phyloP scores from a whole-genome alignment of 2,888 invertebrate genomes.

The Eristalis pertinax region DNA sequence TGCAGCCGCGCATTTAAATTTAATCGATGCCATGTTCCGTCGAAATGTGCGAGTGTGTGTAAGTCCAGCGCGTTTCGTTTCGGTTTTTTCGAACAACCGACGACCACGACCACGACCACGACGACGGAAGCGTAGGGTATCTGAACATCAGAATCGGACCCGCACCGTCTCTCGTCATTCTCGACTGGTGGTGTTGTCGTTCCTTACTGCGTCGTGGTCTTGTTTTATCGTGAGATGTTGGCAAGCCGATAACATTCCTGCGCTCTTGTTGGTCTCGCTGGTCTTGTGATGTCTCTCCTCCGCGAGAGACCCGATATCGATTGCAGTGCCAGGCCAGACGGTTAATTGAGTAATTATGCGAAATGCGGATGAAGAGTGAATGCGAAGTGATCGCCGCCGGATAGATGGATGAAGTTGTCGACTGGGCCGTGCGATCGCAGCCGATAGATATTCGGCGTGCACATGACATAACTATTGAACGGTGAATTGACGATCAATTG shows the following conservation, averaged over 20 bases:
- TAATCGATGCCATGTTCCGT: conserved; percentile 51
- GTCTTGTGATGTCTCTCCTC: conserved; percentile 13
- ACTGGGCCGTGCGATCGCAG: no score
- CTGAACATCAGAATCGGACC: neutral
- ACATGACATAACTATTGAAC: conserved; percentile 27
- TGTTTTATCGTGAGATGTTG: conserved; percentile 48
- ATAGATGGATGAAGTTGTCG: conserved; percentile 1
- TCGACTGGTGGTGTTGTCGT: neutral
- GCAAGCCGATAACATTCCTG: conserved; percentile 42
- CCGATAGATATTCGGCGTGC: neutral
- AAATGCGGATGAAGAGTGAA: conserved; percentile 40
- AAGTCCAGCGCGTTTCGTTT: conserved; percentile 1
- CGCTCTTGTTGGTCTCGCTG: conserved; percentile 23
- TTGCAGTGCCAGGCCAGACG: conserved; percentile 4
- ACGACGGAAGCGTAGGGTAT: conserved; percentile 7
- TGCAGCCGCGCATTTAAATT: conserved; percentile 58
- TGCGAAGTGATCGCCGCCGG: neutral
- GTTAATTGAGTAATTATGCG: conserved; percentile 59
- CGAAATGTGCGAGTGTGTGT: neutral
- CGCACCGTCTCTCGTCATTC: conserved; percentile 5
- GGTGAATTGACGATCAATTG: neutral
- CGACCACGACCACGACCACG: neutral
- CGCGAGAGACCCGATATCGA: conserved; percentile 38
- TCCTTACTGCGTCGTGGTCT: conserved; percentile 4
- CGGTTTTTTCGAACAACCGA: neutral